These are phyloP conservation scores for Globodera ellingtonae DNA, from an alignment of 1,140 invertebrate genomes.

Conservation along the genomic window DNA sequence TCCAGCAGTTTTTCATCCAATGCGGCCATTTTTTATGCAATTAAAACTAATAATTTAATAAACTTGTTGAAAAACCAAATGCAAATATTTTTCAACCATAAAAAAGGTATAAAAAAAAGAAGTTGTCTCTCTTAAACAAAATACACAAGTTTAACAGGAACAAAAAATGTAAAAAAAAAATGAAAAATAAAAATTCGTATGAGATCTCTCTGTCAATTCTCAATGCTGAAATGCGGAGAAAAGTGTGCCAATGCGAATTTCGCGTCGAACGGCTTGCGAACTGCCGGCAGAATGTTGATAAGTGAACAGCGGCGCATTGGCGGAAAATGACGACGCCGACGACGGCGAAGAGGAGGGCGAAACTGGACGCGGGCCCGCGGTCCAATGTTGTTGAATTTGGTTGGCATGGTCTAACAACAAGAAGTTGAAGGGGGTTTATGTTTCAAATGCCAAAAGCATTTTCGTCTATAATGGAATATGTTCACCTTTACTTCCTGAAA, in stretches of 20 bases:
- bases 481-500: neutral
- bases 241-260: conserved; percentile 27
- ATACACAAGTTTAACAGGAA: neutral
- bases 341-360: neutral
- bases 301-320: neutral
- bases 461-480: neutral
- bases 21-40: conserved; percentile 41
- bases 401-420: neutral
- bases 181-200: neutral
- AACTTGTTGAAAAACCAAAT: conserved; percentile 8
- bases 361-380: neutral
- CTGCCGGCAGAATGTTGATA: conserved; percentile 24
- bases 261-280: conserved; percentile 30
- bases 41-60: conserved; percentile 13
- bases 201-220: conserved; percentile 1
- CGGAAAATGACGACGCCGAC: neutral
- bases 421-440: neutral
- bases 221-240: conserved; percentile 3
- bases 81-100: neutral
- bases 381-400: neutral
- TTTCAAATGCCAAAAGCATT: neutral
- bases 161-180: neutral
- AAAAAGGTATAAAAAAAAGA: neutral
- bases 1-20: conserved; percentile 53
- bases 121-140: neutral